Percentiles rank a stretch among this genome's conserved stretches.
Evolutionary conservation across 2,888 invertebrate genomes (phyloP).

Genomic region (Drosophila diplacantha): DNA sequence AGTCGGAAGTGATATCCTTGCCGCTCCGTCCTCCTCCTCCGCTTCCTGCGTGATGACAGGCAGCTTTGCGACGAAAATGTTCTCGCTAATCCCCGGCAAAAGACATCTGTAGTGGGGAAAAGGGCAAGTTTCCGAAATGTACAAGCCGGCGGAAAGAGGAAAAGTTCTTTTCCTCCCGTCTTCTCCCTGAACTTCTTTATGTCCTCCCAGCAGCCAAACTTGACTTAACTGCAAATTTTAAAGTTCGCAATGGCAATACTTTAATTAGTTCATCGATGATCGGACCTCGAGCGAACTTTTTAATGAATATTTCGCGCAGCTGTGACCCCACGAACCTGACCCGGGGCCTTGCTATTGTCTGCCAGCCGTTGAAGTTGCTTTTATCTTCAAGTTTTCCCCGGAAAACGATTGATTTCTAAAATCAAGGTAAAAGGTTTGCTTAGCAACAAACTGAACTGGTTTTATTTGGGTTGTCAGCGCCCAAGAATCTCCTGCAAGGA

Average conservation of each 20-base stretch:
- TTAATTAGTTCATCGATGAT: constrained; percentile 7
- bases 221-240: background rate
- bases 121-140: constrained; percentile 4
- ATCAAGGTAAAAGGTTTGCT: background rate
- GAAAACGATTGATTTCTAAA: background rate
- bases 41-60: background rate
- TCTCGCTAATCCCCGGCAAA: constrained; percentile 8
- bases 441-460: background rate
- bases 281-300: constrained; percentile 4
- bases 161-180: background rate
- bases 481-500: background rate
- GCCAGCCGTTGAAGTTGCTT: background rate
- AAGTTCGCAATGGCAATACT: constrained; percentile 2
- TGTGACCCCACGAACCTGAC: constrained; percentile 4
- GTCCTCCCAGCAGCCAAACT: background rate
- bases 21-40: too few species aligned
- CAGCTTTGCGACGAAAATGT: constrained; percentile 7
- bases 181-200: background rate
- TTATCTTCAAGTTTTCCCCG: background rate
- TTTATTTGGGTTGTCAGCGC: background rate
- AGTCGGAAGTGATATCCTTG: constrained; percentile 5
- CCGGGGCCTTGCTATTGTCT: background rate
- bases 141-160: background rate
- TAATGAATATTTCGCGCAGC: constrained; percentile 10
- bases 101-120: constrained; percentile 1